These are phyloP conservation scores for Rhynchonema sp. DNA, from an alignment of 2,888 invertebrate genomes.

Conservation along the genomic window DNA sequence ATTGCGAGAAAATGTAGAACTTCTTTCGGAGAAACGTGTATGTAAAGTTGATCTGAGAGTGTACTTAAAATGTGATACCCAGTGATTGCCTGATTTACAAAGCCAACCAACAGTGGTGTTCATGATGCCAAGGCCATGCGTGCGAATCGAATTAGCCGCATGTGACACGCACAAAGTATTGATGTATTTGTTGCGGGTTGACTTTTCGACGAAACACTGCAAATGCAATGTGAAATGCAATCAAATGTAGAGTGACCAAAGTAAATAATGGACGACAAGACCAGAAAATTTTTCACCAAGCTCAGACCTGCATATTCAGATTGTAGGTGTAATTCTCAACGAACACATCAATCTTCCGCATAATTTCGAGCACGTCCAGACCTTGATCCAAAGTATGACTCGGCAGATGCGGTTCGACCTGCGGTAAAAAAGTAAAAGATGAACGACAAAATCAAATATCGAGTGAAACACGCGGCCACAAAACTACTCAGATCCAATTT, in stretches of 20 bases:
- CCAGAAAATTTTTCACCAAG: too few relatives aligned
- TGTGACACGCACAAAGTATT: constrained; percentile 86
- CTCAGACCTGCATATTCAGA: constrained; percentile 60
- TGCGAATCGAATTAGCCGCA: constrained; percentile 84
- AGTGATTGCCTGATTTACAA: too few relatives aligned
- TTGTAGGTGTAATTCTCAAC: constrained; percentile 82
- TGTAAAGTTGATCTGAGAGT: constrained; percentile 32
- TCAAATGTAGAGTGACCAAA: too few relatives aligned
- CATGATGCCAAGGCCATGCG: constrained; percentile 88
- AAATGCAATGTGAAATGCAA: too few relatives aligned
- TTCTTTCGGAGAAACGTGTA: constrained; percentile 64
- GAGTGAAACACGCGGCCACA: too few relatives aligned
- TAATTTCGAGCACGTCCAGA: constrained; percentile 82
- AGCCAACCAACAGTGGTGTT: constrained; percentile 53
- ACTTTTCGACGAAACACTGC: constrained; percentile 66
- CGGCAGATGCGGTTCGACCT: constrained; percentile 78
- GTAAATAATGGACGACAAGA: too few relatives aligned
- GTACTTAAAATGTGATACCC: too few relatives aligned
- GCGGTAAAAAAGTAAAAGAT: constrained; percentile 26
- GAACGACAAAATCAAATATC: too few relatives aligned
- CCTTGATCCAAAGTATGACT: constrained; percentile 92
- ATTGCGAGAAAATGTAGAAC: constrained; percentile 81
- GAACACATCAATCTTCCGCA: constrained; percentile 84
- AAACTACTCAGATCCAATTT: too few relatives aligned
- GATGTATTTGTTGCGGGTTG: constrained; percentile 72